These are phyloP conservation scores for Psettodes erumei DNA, from an alignment of 2,113 vertebrate genomes.

Conservation along the genomic window DNA sequence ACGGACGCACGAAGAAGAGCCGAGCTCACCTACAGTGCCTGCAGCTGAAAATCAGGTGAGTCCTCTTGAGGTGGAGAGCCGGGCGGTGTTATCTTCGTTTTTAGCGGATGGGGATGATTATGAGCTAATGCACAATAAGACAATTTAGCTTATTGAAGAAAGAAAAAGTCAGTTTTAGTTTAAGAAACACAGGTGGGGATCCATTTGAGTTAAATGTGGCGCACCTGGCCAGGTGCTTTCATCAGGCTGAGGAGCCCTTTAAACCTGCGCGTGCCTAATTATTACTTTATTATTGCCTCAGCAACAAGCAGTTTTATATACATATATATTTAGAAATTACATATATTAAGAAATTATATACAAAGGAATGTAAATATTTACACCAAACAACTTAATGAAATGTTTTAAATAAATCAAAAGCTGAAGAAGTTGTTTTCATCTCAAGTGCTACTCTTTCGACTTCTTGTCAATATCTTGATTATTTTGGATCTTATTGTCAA, in stretches of 20 bases:
- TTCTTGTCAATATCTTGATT: background rate
- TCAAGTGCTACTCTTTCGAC: background rate
- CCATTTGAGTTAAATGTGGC: background rate
- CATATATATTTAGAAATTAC: no score
- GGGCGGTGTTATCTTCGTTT: background rate
- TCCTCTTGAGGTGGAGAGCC: no score
- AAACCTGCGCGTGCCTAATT: conserved; percentile 31
- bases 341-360: no score
- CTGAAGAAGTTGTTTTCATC: no score
- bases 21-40: conserved; percentile 56
- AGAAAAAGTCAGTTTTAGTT: background rate
- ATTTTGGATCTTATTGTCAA: conserved; percentile 19
- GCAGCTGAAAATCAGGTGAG: conserved; percentile 66
- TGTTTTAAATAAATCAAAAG: no score
- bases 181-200: background rate
- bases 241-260: conserved; percentile 15
- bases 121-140: background rate
- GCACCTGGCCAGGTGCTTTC: conserved; percentile 27
- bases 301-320: no score
- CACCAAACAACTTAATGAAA: no score
- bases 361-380: no score
- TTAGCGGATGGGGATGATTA: background rate
- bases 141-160: no score
- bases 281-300: no score
- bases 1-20: conserved; percentile 25